Evolutionary conservation across 30 jellyfish, hydroid and myxozoan species (phyloP), one percentile per base, ranked within the genome.

Genomic region (Cassiopea andromeda): DNA sequence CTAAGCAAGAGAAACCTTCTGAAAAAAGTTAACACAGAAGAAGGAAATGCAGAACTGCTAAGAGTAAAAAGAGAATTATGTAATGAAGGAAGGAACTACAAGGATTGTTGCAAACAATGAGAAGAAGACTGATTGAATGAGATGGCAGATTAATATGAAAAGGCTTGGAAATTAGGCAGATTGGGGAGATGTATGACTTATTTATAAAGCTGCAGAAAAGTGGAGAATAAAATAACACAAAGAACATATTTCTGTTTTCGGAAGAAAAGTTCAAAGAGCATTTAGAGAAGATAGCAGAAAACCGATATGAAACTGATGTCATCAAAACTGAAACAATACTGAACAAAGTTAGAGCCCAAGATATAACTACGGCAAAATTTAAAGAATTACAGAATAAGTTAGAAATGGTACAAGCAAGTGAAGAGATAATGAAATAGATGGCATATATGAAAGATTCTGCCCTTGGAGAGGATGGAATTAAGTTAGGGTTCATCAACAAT

Each of bases 151-250:
- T 0, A 66, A 66, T 66, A 19, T 66, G 75, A 66, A 2, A 7
- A 66, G 75, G 75, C 75, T 66, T 66, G 75, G 75, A 66, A 66
- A 66, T 66, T 66, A 66, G 75, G 75, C 14, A 66, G 75, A 19
- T 66, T 66, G 75, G 75, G 75, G 75, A 66, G 19, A 66, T 66
- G 75, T 66, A 66, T 66, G 75, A 66, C 75, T 19, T 66, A 66
- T 0, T 66, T 59, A 66, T 4, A 66, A 66, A 66, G 75, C 75
- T 66, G 19, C 75, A 66, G 75, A 66, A 66, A 66, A 15, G 75
- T 66, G 75, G 75, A 66, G 75, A 66, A 19, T 66, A 66, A 15
- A 66, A 0, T 66, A 66, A 15, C 75, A 5, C 75, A 66, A 66
- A 19, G 75, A 16, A 66, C 0, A 66, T 19, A 2, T 19, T 66